Conservation (phyloP, 2,113 vertebrate genomes). For the Perccottus glenii region DNA sequence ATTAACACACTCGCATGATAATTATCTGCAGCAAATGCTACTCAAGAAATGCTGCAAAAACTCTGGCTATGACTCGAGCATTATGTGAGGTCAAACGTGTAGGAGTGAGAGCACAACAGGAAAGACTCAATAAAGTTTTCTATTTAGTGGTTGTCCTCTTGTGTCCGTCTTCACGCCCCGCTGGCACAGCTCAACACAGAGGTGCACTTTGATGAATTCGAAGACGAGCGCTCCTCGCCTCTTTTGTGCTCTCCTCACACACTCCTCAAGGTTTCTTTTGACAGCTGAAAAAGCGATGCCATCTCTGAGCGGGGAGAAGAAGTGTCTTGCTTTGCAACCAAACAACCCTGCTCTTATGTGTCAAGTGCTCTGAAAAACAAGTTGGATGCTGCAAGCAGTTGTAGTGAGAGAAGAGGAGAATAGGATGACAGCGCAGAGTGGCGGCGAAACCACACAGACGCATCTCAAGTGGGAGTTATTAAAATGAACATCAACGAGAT, state of each 20-base stretch:
- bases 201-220: conserved; percentile 5
- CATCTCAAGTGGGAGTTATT: background rate
- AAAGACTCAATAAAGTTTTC: background rate
- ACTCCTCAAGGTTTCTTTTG: conserved; percentile 30
- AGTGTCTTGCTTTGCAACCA: conserved; percentile 32
- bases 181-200: conserved; percentile 2
- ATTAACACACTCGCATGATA: conserved; percentile 16
- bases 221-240: conserved; percentile 4
- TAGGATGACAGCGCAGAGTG: background rate
- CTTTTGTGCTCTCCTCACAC: conserved; percentile 35
- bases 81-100: conserved; percentile 11
- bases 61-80: background rate
- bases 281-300: conserved; percentile 50
- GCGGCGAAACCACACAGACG: background rate
- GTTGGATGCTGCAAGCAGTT: conserved; percentile 10
- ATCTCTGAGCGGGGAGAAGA: conserved; percentile 21
- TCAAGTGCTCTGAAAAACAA: conserved; percentile 39
- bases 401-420: background rate
- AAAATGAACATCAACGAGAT: background rate
- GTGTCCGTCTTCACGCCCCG: conserved; percentile 24
- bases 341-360: conserved; percentile 37
- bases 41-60: background rate
- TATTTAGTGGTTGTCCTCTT: background rate
- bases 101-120: background rate
- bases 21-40: conserved; percentile 25